Percentiles rank a stretch among this genome's conserved stretches.
Conservation (phyloP, 2,888 invertebrate species). For the Pheosia gnoma region DNA sequence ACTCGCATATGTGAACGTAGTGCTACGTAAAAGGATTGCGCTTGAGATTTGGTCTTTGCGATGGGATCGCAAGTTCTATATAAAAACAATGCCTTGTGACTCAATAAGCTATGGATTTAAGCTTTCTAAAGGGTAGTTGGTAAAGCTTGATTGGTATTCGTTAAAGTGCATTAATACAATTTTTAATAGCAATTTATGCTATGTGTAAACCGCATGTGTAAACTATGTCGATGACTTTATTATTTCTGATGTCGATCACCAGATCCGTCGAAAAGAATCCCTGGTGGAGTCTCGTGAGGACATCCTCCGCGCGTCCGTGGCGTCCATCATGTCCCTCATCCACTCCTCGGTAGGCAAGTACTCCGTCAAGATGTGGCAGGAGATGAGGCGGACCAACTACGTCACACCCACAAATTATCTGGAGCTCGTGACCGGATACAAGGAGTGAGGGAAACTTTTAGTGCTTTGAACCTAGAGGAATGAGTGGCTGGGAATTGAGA, state of each 20-base stretch:
- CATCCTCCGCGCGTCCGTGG: conserved; percentile 85
- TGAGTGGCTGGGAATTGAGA: too few relatives aligned
- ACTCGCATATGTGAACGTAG: too few relatives aligned
- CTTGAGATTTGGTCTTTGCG: too few relatives aligned
- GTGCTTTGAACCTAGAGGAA: too few relatives aligned
- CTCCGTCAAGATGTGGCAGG: conserved; percentile 88
- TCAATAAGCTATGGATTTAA: too few relatives aligned
- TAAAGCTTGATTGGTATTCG: too few relatives aligned
- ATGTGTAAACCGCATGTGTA: background rate
- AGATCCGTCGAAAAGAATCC: conserved; percentile 73
- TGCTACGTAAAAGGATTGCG: too few relatives aligned
- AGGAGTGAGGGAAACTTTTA: conserved; percentile 82
- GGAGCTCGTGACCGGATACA: conserved; percentile 93
- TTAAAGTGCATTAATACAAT: too few relatives aligned
- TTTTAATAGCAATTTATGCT: too few relatives aligned
- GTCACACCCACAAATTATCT: conserved; percentile 95
- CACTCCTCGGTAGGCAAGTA: conserved; percentile 92
- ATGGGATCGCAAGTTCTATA: too few relatives aligned
- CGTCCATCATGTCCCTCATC: conserved; percentile 90
- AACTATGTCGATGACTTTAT: background rate
- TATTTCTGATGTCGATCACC: background rate
- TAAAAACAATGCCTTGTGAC: too few relatives aligned
- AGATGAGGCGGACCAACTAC: conserved; percentile 92
- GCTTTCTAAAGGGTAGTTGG: too few relatives aligned
- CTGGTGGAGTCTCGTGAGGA: conserved; percentile 83